Evolutionary conservation across 2,888 invertebrate species (phyloP).

Genomic region (Oscheius onirici): DNA sequence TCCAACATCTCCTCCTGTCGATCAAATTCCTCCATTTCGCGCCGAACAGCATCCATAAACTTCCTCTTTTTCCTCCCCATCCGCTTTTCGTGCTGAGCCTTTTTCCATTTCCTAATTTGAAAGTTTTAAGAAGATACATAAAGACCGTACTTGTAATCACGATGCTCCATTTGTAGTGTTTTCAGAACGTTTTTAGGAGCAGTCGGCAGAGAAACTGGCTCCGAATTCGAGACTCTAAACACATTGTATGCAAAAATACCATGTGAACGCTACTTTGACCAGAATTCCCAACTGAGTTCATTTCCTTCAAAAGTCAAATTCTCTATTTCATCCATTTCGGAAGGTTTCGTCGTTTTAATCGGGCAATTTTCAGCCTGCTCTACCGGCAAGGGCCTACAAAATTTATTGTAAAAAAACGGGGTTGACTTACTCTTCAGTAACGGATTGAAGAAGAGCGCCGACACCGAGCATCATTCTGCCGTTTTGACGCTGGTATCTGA

Average conservation of each 20-base stretch:
- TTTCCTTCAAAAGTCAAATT: constrained; percentile 46
- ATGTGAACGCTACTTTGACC: constrained; percentile 39
- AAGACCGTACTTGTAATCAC: neutral
- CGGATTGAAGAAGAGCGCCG: constrained; percentile 6
- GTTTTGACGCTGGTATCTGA: constrained; percentile 20
- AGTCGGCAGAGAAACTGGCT: neutral
- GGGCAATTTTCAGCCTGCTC: no score
- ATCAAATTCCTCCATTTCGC: constrained; percentile 31
- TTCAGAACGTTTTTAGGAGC: neutral
- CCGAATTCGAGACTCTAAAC: constrained; percentile 1
- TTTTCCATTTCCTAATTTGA: neutral
- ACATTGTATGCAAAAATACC: no score
- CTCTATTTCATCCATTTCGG: constrained; percentile 47
- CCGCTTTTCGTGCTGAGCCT: constrained; percentile 33
- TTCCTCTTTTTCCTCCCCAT: constrained; percentile 38
- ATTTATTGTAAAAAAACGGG: neutral
- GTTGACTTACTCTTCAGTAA: constrained; percentile 25
- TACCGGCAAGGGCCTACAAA: no score
- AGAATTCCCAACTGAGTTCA: constrained; percentile 51
- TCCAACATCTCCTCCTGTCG: neutral
- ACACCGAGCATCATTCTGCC: constrained; percentile 17
- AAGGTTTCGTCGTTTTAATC: constrained; percentile 39
- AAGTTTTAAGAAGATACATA: neutral
- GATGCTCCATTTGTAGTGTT: neutral
- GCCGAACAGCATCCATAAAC: constrained; percentile 33